Base-by-base conservation (phyloP, 2,888 invertebrate genomes). In the Panzeria rudis region DNA sequence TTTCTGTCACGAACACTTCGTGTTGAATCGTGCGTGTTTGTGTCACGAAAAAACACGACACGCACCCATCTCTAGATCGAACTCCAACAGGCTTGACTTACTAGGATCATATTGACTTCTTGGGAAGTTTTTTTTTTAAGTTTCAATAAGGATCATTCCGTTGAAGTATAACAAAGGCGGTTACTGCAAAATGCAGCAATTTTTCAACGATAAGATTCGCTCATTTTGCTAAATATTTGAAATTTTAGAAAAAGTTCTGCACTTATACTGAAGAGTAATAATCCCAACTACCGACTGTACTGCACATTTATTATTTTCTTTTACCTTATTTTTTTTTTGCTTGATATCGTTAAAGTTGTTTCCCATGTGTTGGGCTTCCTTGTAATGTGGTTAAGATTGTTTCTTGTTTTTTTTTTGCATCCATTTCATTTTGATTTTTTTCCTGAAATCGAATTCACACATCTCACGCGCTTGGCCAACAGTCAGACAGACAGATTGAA, bases 361-460 rank as follows among this genome's bases (percentile, higher is more conserved):
- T 82, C 82, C 85, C 85, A 85, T 85, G 69, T 82, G 78, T 75
- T 79, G 81, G 84, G 84, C 84, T 84, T 84, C 84, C 84, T 84
- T 84, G 84, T 84, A 84, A 84, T 84, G 82, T 66, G 85, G 82
- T 78, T 79, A 59, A 59, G 56, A 52, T 72, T 72, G 44, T 66
- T 44, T 54, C 32, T 64, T 4, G 3, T 29, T 29, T 72, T 59
- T 64, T 71, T 82, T 61, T 73, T 71, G 62, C 79, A 73, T 71
- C 61, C 76, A 80, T 84, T 80, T 84, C 71, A 77, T 64, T 64
- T 77, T 66, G 61, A n/a, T 71, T 72, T 68, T 69, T 84, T 84
- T 77, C 38, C 25, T 75, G 78, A 85, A 85, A 75, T 82, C 85
- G 82, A 56, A 69, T 85, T 85, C 82, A 85, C 78, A 79, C 85